Evolutionary conservation across 2,113 vertebrate genomes (phyloP).

Genomic region (Gnathonemus echidnorhynchus): DNA sequence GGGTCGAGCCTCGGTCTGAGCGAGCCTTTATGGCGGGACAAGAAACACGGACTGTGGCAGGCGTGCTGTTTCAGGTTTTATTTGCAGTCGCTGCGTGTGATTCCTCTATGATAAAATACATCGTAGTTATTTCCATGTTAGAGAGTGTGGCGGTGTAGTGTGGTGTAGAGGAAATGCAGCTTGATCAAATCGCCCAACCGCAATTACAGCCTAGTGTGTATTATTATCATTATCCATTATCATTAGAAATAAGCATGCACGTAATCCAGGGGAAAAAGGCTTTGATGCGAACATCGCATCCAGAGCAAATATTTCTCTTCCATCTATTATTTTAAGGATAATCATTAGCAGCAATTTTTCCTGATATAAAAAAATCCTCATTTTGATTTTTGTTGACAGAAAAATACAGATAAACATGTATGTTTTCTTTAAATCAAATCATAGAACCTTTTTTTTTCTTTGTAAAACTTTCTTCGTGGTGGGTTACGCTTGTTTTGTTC

Average conservation of each 20-base stretch:
- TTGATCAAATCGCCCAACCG: not conserved
- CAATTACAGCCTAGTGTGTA: not conserved
- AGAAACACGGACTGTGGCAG: not conserved
- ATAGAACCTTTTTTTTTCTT: not conserved
- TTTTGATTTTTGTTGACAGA: not conserved
- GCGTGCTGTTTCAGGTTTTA: not conserved
- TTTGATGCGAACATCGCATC: not conserved
- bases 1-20: not conserved
- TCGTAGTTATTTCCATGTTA: not conserved
- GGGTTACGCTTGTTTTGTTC: not conserved
- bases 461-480: not conserved
- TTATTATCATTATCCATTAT: not conserved
- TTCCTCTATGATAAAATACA: not conserved
- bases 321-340: not conserved
- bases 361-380: not conserved
- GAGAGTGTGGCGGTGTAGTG: not conserved
- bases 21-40: not conserved
- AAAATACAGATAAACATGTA: not conserved
- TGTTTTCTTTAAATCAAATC: not conserved
- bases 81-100: not conserved
- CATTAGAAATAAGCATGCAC: not conserved
- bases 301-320: not conserved
- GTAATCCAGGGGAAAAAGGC: not conserved
- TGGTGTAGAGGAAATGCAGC: not conserved
- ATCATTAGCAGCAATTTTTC: not conserved